A percentile compares a stretch with the other conserved stretches of the same genome.
Evolutionary conservation across 1,140 invertebrate species (phyloP).

Genomic region (Drosophila orosa): DNA sequence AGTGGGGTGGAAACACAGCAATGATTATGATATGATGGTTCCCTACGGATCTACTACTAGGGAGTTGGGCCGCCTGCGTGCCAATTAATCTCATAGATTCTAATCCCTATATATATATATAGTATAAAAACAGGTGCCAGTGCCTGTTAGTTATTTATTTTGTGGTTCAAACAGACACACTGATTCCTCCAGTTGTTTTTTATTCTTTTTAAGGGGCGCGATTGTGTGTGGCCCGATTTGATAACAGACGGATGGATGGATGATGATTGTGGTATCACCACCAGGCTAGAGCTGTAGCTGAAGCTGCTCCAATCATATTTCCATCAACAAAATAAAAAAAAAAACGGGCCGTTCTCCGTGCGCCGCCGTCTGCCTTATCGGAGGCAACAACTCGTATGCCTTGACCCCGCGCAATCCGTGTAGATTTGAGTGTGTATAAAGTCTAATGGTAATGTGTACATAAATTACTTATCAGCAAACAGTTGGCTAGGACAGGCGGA

Average conservation of each 20-base stretch:
- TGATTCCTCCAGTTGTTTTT: constrained; percentile 10
- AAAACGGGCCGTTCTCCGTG: constrained; percentile 20
- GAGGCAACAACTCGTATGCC: constrained; percentile 1
- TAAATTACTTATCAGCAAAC: constrained; percentile 24
- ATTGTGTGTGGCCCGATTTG: constrained; percentile 25
- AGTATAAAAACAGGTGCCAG: constrained; percentile 21
- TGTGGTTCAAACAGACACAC: constrained; percentile 23
- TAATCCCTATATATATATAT: constrained; percentile 1
- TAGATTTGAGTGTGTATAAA: constrained; percentile 6
- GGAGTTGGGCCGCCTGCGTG: constrained; percentile 1
- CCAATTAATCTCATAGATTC: constrained; percentile 5
- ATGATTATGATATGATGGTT: too few species aligned
- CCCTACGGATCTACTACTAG: background rate
- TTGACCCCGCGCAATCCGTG: constrained; percentile 23
- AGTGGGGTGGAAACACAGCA: constrained; percentile 17
- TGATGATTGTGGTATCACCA: constrained; percentile 4
- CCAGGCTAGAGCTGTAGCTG: background rate
- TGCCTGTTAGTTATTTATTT: constrained; percentile 11
- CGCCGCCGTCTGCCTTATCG: constrained; percentile 19
- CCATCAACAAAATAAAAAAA: too few species aligned
- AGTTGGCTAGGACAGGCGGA: constrained; percentile 12
- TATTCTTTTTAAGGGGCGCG: constrained; percentile 11
- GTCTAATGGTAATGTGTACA: constrained; percentile 9
- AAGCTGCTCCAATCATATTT: constrained; percentile 21
- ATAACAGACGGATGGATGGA: constrained; percentile 13